Base-by-base conservation (phyloP, 2,888 invertebrate species). In the Nysson spinosus region DNA sequence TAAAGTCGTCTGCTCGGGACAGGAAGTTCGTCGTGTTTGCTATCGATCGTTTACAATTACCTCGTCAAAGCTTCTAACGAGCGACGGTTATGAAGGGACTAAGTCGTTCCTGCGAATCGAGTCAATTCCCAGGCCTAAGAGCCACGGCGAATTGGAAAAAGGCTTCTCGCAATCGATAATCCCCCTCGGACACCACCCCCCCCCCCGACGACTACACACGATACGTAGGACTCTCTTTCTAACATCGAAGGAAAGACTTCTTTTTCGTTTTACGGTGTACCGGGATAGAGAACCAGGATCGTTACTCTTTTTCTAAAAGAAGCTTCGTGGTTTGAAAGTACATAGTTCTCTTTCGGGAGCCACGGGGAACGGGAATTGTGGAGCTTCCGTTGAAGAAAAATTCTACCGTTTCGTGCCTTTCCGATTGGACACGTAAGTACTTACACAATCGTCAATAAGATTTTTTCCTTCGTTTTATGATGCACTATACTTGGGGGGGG, bases 101-200 rank as follows among this genome's bases (percentile, higher is more conserved):
- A 24, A 34, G 17, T 26, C 47, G 55, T 30, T 56, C 49, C 24
- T 28, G 30, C 56, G 56, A 57, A 54, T 57, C 61, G 68, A 69
- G 54, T 56, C 52, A 52, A 56, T 72, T 62, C 52, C 52, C 58
- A 62, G 44, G 67, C 55, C 43, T 57, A 54, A 39, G n/a, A 69
- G 39, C 42, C 58, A 42, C 49, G 44, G 39, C 51, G 42, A 69
- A 69, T 72, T 56, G 66, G 58, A 62, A 72, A 67, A 62, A 43
- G 56, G 49, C 49, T 72, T 65, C 28, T 19, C 17, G 34, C 39
- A 57, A 72, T 69, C 72, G 69, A 64, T 69, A 61, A 43, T 56
- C 49, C 49, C 26, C 37, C 9, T 24, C 14, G 9, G 4, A 9
- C 17, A 9, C 52, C 30, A 9, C 7, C n/a, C 17, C 12, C 52